Evolutionary conservation across 2,113 vertebrate species (phyloP).

Genomic region (Callionymus lyra): DNA sequence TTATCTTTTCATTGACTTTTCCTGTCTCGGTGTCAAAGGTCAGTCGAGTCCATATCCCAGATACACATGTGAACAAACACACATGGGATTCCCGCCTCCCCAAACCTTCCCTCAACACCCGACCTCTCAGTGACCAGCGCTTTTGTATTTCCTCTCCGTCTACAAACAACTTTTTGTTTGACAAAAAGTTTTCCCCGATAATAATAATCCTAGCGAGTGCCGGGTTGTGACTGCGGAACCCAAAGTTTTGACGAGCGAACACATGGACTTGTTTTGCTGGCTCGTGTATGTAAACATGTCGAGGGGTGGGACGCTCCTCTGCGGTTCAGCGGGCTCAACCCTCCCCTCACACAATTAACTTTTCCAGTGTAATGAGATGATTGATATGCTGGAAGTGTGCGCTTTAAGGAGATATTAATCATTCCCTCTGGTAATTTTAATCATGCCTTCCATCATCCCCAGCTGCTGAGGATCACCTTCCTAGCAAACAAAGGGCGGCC

Average conservation of each 20-base stretch:
- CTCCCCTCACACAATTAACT: conserved; percentile 92
- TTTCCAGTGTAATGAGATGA: conserved; percentile 99
- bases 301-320: conserved; percentile 91
- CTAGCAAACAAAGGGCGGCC: conserved; percentile 93
- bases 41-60: no score
- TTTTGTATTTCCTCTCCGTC: no score
- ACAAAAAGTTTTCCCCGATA: no score
- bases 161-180: no score
- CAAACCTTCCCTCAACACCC: no score
- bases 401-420: conserved; percentile 99
- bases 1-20: no score
- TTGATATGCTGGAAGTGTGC: conserved; percentile 99
- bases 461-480: conserved; percentile 98
- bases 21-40: no score
- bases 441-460: conserved; percentile 97
- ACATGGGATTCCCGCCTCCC: no score
- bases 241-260: conserved; percentile 39
- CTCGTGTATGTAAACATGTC: conserved; percentile 98
- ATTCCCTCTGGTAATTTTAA: conserved; percentile 97
- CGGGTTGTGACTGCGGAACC: no score
- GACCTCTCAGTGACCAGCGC: no score
- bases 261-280: conserved; percentile 75
- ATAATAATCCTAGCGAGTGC: no score
- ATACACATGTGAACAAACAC: no score
- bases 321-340: conserved; percentile 90